Evolutionary conservation across 1,140 invertebrate genomes (phyloP), one percentile per base, ranked within the genome.

Genomic region (Orchesella cincta): DNA sequence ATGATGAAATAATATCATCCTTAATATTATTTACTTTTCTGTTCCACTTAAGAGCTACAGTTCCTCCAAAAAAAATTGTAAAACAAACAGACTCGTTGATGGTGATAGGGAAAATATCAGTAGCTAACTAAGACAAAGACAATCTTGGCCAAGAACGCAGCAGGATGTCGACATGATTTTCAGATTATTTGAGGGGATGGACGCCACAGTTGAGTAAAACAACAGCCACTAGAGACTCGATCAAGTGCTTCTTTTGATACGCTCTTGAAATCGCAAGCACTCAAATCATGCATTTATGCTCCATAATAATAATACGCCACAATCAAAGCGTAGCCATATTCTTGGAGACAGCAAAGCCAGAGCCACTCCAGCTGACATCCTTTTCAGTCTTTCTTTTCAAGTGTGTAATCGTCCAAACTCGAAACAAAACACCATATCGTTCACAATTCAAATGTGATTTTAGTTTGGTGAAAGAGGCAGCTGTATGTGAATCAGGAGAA

Each of bases 131-230:
- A 33, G 31, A 3, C 8, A 20, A 31, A 67, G 62, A 67, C 62
- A 67, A 8, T 31, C 31, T 67, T 31, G 31, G 33, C 62, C 23
- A 67, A 14, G 8, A 67, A 8, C 62, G 8, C 62, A 18, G 62
- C 62, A 33, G 62, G 62, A 67, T 67, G 62, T 67, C 62, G 62
- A 67, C 62, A 33, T 67, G 62, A 67, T 12, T 67, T 67, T 33
- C 62, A 31, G 62, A 8, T 67, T 62, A 26, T 62, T n/a, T 8
- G 23, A 62, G 16, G 54, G 26, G 54, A 62, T n/a, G 54, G 54
- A 16, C 54, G 54, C 54, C 54, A 62, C 39, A 46, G 20, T 46
- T 46, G 39, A 46, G 8, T 8, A 46, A 46, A 46, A 46, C 39
- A 12, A 46, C 39, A 46, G n/a, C n/a, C 8, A 46, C 20, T 46